Evolutionary conservation across 2,888 invertebrate species (phyloP), one percentile per base, ranked within the genome.

Genomic region (Chloroclystis v-ata): DNA sequence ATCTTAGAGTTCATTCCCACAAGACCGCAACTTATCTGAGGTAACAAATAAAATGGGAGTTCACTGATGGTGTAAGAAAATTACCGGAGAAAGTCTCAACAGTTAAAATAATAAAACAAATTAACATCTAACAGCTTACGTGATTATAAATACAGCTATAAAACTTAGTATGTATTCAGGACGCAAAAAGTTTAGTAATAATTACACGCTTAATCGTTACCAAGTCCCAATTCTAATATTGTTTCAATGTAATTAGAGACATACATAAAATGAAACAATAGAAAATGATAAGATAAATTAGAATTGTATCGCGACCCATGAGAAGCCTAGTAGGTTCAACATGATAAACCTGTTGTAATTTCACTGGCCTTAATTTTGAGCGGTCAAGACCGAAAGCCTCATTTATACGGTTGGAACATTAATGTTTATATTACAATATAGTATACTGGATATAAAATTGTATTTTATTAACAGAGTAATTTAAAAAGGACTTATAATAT

Each of bases 301-400:
- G 20, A 20, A 20, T 20, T 5, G 20, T 20, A 20, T 20, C 20
- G 20, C 5, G 20, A 20, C 3, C 5, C 20, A 35, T 8, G 16
- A 24, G 20, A 41, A 41, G 20, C 20, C 10, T 20, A 16, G 24
- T 4, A 20, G 43, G 46, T 46, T 28, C 20, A 20, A 20, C 20
- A 20, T 20, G 20, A 49, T 43, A 56, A 56, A 56, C 55, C 54
- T 53, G 60, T 59, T 55, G 30, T 39, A 57, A 60, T 60, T 62
- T 62, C 60, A 57, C 59, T 11, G 20, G 20, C 41, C 57, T 52
- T 38, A 46, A 59, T 62, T 66, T 62, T 47, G 56, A 51, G 20
- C 47, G 38, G 38, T 35, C 8, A 35, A 35, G 11, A 20, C 11
- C 9, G 14, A 33, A 4, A 32, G 10, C 5, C n/a, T 20, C 10